Evolutionary conservation across 2,113 vertebrate species (phyloP).

Genomic region (Dipodomys ordii): DNA sequence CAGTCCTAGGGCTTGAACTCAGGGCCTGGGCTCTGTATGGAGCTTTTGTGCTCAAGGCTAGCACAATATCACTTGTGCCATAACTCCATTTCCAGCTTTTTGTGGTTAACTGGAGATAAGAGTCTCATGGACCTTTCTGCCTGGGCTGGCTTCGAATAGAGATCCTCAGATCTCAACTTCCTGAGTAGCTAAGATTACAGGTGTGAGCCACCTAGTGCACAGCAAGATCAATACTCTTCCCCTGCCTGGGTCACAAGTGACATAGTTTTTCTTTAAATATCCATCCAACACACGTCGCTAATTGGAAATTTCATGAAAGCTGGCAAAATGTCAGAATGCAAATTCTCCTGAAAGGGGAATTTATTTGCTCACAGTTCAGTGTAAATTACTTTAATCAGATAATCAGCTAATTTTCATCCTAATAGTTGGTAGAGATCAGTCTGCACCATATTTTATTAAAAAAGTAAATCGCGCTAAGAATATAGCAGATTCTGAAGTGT

Average conservation of each 20-base stretch:
- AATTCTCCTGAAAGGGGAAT: constrained; percentile 44
- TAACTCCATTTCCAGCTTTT: too few species aligned
- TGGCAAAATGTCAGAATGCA: constrained; percentile 62
- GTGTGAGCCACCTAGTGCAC: too few species aligned
- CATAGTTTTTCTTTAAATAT: constrained; percentile 24
- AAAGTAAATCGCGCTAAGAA: background rate
- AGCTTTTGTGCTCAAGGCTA: too few species aligned
- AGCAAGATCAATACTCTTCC: too few species aligned
- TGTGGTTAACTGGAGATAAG: too few species aligned
- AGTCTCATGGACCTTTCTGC: too few species aligned
- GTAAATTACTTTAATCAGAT: constrained; percentile 74
- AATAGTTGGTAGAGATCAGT: constrained; percentile 52
- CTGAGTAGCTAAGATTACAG: too few species aligned
- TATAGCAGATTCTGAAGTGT: constrained; percentile 1
- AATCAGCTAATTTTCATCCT: constrained; percentile 60
- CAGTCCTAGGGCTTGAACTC: too few species aligned
- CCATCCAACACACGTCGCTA: background rate
- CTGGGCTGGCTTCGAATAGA: too few species aligned
- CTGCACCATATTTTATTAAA: background rate
- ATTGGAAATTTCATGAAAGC: constrained; percentile 46
- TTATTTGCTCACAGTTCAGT: constrained; percentile 65
- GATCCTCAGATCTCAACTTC: too few species aligned
- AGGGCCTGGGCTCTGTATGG: too few species aligned
- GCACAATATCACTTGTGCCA: too few species aligned
- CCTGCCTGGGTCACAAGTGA: background rate